Evolutionary conservation across 1,140 invertebrate species (phyloP).

Genomic region (Heliconius hewitsoni): DNA sequence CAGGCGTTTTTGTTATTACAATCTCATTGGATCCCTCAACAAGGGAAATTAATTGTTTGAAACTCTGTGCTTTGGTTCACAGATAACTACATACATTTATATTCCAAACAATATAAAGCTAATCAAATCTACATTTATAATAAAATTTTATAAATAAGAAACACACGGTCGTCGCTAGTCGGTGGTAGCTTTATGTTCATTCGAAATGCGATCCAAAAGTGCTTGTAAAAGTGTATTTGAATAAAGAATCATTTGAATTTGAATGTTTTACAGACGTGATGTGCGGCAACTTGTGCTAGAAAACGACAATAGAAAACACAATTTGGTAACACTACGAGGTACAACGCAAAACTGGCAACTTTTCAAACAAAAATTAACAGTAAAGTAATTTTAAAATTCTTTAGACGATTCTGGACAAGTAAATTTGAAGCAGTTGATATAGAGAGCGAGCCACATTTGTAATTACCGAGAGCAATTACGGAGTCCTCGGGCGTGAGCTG

Average conservation of each 20-base stretch:
- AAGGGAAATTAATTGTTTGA: no score
- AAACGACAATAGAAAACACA: not conserved
- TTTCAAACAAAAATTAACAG: not conserved
- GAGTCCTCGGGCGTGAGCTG: conserved; percentile 22
- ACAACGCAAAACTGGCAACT: not conserved
- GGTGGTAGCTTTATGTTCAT: not conserved
- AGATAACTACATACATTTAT: not conserved
- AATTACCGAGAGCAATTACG: conserved; percentile 37
- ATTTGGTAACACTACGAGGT: no score
- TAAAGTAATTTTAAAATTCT: conserved; percentile 3
- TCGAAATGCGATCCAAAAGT: no score
- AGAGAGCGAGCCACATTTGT: conserved; percentile 23
- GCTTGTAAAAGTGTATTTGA: no score
- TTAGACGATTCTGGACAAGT: not conserved
- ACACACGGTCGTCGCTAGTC: no score
- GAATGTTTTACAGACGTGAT: not conserved
- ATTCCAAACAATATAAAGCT: not conserved
- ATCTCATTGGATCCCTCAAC: no score
- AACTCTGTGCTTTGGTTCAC: no score
- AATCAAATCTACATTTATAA: not conserved
- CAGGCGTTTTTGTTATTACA: no score
- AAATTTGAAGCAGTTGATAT: not conserved
- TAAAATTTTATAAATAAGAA: not conserved
- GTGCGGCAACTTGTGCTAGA: not conserved
- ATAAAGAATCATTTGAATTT: no score